These are phyloP conservation scores for Rhodophaea formosa DNA, from an alignment of 2,888 invertebrate species.

Conservation along the genomic window DNA sequence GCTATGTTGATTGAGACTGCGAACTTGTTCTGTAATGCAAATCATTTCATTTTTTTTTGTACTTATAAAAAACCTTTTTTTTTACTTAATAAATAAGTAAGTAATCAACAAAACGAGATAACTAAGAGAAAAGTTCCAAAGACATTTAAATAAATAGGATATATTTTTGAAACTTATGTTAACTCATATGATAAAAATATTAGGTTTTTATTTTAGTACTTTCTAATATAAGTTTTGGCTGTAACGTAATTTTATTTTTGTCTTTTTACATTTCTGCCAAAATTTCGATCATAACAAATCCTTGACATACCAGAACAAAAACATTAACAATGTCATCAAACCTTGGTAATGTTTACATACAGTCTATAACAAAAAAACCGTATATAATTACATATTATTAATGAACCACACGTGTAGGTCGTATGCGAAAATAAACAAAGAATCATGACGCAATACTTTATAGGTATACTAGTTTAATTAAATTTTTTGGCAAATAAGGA, in stretches of 20 bases:
- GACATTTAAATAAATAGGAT: no score
- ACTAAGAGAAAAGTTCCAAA: no score
- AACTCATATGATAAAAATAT: not conserved
- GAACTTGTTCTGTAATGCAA: no score
- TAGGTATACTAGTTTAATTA: not conserved
- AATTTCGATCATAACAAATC: slow-evolving; percentile 27
- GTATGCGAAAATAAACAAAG: not conserved
- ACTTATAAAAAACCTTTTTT: no score
- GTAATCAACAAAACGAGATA: no score
- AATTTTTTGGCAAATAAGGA: no score
- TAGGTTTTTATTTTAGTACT: not conserved
- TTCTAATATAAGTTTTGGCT: not conserved
- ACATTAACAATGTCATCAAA: slow-evolving; percentile 6
- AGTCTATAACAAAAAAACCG: not conserved
- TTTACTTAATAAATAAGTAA: no score
- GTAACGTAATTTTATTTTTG: not conserved
- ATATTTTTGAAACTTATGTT: no score
- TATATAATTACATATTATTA: not conserved
- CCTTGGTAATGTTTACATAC: slow-evolving; percentile 3
- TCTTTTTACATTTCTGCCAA: not conserved
- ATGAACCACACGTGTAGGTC: no score
- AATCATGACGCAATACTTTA: not conserved
- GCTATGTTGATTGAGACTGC: no score
- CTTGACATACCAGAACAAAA: slow-evolving; percentile 10
- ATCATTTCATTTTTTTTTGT: no score